These are phyloP conservation scores for Drosophila quadrilineata DNA, from an alignment of 1,140 invertebrate genomes.

Conservation along the genomic window DNA sequence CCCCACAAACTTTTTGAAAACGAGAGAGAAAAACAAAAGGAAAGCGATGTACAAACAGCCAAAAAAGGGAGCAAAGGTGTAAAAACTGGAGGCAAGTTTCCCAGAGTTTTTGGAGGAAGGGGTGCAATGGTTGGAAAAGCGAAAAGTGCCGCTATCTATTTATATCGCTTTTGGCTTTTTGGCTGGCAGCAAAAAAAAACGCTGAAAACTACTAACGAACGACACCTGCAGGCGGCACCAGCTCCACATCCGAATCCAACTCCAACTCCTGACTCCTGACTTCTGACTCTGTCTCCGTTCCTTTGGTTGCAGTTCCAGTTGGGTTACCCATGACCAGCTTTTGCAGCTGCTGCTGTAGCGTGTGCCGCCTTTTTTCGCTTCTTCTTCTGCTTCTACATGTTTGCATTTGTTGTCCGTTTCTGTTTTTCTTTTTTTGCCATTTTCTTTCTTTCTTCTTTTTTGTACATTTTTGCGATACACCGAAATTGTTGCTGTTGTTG, in stretches of 20 bases:
- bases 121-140: constrained; percentile 12
- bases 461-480: constrained; percentile 40
- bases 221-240: constrained; percentile 57
- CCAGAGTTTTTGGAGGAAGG: no score
- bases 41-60: not conserved
- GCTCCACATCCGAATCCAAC: constrained; percentile 12
- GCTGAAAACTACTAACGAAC: constrained; percentile 76
- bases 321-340: not conserved
- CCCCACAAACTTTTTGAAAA: not conserved
- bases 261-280: constrained; percentile 23
- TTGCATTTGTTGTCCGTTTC: constrained; percentile 48
- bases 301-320: not conserved
- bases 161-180: constrained; percentile 76
- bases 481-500: constrained; percentile 45
- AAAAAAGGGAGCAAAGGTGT: no score
- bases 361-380: constrained; percentile 29
- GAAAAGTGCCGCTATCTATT: constrained; percentile 77
- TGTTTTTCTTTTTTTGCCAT: not conserved
- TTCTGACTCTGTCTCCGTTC: constrained; percentile 20
- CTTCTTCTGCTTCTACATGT: constrained; percentile 21
- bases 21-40: not conserved
- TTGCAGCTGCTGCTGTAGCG: constrained; percentile 19
- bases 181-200: constrained; percentile 42
- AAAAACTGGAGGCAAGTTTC: no score
- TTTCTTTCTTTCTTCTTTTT: constrained; percentile 21